Conservation (phyloP, 1,140 invertebrate species). For the Temnothorax nylanderi region DNA sequence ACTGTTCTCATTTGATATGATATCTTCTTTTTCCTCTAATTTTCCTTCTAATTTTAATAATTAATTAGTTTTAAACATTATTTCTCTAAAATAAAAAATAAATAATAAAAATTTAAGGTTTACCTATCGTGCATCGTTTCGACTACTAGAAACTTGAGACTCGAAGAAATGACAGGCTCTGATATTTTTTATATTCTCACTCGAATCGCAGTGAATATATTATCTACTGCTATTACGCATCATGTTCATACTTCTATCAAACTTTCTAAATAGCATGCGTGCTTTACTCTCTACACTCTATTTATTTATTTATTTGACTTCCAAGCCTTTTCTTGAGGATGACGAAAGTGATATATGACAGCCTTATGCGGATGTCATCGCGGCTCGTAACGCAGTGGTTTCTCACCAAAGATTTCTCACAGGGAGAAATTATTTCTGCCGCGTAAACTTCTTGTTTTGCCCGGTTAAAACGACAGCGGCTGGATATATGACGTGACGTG, state of each 20-base stretch:
- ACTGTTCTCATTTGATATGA: no score
- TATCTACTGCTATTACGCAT: not conserved
- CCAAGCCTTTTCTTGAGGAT: not conserved
- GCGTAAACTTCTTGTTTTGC: slow-evolving; percentile 10
- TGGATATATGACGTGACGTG: slow-evolving; percentile 5
- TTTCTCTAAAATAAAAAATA: not conserved
- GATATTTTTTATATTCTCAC: not conserved
- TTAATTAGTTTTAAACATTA: not conserved
- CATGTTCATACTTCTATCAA: not conserved
- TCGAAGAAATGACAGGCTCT: not conserved
- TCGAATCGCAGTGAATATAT: not conserved
- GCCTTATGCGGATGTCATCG: not conserved
- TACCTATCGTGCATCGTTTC: not conserved
- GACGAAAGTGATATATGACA: not conserved
- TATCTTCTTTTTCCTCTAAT: not conserved
- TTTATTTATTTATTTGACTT: not conserved
- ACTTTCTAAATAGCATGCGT: slow-evolving; percentile 9
- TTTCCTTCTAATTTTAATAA: not conserved
- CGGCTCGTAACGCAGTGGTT: not conserved
- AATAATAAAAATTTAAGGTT: not conserved
- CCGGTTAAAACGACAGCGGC: not conserved
- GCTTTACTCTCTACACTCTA: not conserved
- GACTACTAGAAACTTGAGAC: not conserved
- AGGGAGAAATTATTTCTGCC: slow-evolving; percentile 3
- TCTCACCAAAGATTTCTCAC: slow-evolving; percentile 21